A percentile compares a stretch with the other conserved stretches of the same genome.
phyloP scores from a whole-genome alignment of 2,888 invertebrate genomes.

The Orthonevra nobilis region DNA sequence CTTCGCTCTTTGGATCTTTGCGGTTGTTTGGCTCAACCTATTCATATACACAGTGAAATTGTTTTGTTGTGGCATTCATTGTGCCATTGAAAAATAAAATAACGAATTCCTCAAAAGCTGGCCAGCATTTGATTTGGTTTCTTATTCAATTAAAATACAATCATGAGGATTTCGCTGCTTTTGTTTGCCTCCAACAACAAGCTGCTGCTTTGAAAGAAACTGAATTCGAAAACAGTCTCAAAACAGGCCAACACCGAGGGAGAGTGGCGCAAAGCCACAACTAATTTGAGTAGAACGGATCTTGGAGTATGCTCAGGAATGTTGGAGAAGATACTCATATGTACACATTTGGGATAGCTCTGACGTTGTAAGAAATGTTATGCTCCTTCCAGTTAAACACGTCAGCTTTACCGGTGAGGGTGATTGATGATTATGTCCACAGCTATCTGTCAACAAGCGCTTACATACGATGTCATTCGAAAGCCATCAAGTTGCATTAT shows the following conservation, averaged over 20 bases:
- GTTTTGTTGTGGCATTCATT: conserved; percentile 79
- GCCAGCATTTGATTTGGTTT: conserved; percentile 70
- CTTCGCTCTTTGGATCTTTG: conserved; percentile 67
- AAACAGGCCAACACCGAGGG: conserved; percentile 3
- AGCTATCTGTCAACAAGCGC: conserved; percentile 78
- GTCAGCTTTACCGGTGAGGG: conserved; percentile 43
- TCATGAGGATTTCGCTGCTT: conserved; percentile 67
- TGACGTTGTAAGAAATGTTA: conserved; percentile 25
- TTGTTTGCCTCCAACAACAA: conserved; percentile 52
- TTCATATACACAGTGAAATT: conserved; percentile 69
- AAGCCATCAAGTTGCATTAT: conserved; percentile 70
- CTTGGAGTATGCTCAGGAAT: conserved; percentile 35
- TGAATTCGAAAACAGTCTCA: neutral
- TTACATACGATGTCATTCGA: conserved; percentile 69
- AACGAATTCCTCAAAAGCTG: conserved; percentile 66
- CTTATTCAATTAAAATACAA: conserved; percentile 70
- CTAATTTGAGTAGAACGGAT: conserved; percentile 51
- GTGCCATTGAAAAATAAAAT: conserved; percentile 72
- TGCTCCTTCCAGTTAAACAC: conserved; percentile 44
- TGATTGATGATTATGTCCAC: conserved; percentile 77
- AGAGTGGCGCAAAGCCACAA: conserved; percentile 31
- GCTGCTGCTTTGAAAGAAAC: conserved; percentile 5
- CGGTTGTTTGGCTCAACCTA: conserved; percentile 63
- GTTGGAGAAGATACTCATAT: no score
- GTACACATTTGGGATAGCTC: no score